phyloP scores from a whole-genome alignment of 1,140 invertebrate species.

The Mylabris phalerata region DNA sequence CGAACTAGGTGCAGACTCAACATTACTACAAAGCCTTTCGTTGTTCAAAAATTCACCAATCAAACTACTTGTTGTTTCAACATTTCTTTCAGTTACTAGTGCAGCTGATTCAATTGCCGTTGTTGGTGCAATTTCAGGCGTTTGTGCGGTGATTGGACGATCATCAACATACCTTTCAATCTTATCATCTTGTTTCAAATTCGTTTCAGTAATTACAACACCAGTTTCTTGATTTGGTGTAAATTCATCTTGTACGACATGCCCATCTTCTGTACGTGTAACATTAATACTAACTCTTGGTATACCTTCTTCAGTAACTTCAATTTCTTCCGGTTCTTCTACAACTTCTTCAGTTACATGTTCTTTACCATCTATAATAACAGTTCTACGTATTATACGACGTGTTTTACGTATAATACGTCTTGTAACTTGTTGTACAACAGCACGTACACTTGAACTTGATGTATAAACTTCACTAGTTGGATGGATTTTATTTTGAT shows the following conservation, averaged over 20 bases:
- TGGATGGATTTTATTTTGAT: constrained; percentile 37
- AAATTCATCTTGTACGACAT: constrained; percentile 40
- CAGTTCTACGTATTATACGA: constrained; percentile 64
- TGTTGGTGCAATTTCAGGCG: neutral
- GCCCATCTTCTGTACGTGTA: constrained; percentile 49
- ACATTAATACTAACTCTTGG: constrained; percentile 68
- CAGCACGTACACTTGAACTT: constrained; percentile 60
- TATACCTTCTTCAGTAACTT: constrained; percentile 67
- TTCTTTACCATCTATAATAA: constrained; percentile 76
- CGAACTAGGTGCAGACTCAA: constrained; percentile 32
- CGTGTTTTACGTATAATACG: constrained; percentile 66
- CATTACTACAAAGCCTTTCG: constrained; percentile 29
- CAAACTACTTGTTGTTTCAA: constrained; percentile 1
- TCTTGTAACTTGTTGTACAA: constrained; percentile 72
- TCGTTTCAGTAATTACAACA: constrained; percentile 24
- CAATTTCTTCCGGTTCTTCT: constrained; percentile 74
- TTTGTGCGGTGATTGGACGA: neutral
- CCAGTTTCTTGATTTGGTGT: constrained; percentile 9
- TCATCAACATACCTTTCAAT: constrained; percentile 11
- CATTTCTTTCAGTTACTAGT: neutral
- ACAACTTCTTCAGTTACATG: constrained; percentile 72
- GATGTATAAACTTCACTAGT: constrained; percentile 44
- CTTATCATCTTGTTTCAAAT: constrained; percentile 15
- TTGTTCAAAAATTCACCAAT: constrained; percentile 24
- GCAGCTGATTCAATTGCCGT: neutral